A percentile compares a stretch with the other conserved stretches of the same genome.
Evolutionary conservation across 2,888 invertebrate species (phyloP).

Genomic region (Baronia brevicornis): DNA sequence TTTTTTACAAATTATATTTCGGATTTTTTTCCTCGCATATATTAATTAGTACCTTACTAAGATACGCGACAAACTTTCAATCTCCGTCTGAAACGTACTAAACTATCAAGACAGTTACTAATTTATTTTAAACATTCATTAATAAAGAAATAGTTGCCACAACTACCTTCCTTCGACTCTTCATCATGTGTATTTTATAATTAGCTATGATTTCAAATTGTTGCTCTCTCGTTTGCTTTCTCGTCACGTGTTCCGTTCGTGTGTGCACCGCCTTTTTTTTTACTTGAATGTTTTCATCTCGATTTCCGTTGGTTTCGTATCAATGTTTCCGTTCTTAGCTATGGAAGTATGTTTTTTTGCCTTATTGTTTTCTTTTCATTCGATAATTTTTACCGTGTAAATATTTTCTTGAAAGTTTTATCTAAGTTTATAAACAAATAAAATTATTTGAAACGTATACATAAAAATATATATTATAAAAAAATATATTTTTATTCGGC

Average conservation of each 20-base stretch:
- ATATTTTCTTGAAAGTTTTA: constrained; percentile 1
- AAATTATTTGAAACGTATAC: too few species aligned
- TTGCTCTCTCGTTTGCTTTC: constrained; percentile 2
- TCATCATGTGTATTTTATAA: too few species aligned
- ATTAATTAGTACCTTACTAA: too few species aligned
- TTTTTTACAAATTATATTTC: too few species aligned
- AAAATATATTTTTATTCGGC: too few species aligned
- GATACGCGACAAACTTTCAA: too few species aligned
- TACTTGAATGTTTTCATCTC: constrained; percentile 8
- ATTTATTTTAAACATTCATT: too few species aligned
- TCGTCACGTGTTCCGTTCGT: constrained; percentile 7
- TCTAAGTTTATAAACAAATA: too few species aligned
- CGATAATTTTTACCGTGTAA: background rate
- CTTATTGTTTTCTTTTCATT: constrained; percentile 1
- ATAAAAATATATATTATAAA: too few species aligned
- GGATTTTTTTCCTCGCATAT: too few species aligned
- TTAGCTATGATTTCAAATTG: too few species aligned
- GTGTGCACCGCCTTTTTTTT: constrained; percentile 7
- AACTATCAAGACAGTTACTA: background rate
- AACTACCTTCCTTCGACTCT: background rate
- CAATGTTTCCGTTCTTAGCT: constrained; percentile 5
- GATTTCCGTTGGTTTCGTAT: constrained; percentile 8
- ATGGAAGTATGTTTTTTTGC: constrained; percentile 8
- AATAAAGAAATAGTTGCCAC: constrained; percentile 11
- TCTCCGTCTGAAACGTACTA: too few species aligned